Conservation (phyloP, 1,140 invertebrate genomes). For the Diprion similis region DNA sequence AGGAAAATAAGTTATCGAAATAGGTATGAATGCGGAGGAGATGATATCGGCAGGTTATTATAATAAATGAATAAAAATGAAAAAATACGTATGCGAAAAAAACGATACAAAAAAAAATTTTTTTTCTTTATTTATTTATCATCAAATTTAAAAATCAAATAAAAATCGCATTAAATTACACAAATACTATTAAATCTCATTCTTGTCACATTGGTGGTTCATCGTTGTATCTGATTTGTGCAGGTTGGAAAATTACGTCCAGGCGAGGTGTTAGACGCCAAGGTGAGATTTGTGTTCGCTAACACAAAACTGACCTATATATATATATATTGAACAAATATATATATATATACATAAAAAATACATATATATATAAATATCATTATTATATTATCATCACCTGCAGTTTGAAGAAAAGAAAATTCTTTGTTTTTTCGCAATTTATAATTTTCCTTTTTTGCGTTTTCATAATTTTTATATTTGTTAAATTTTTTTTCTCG, state of each 20-base stretch:
- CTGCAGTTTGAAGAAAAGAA: neutral
- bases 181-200: too few species aligned
- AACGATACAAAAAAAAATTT: too few species aligned
- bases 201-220: neutral
- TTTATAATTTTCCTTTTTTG: constrained; percentile 31
- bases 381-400: constrained; percentile 7
- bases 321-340: constrained; percentile 23
- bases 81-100: too few species aligned
- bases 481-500: too few species aligned
- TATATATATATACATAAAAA: constrained; percentile 30
- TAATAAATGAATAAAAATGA: too few species aligned
- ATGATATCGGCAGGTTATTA: too few species aligned
- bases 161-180: too few species aligned
- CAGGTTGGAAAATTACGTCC: constrained; percentile 78
- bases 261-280: constrained; percentile 78
- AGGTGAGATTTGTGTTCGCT: constrained; percentile 76
- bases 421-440: neutral
- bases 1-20: too few species aligned
- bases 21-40: too few species aligned
- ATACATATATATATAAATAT: constrained; percentile 2
- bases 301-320: constrained; percentile 69
- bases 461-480: constrained; percentile 23
- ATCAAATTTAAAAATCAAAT: too few species aligned
- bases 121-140: too few species aligned
- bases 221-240: constrained; percentile 46